Percentiles rank a stretch among this genome's conserved stretches.
phyloP scores from a whole-genome alignment of 2,113 vertebrate genomes.

The Pterophyllum scalare region DNA sequence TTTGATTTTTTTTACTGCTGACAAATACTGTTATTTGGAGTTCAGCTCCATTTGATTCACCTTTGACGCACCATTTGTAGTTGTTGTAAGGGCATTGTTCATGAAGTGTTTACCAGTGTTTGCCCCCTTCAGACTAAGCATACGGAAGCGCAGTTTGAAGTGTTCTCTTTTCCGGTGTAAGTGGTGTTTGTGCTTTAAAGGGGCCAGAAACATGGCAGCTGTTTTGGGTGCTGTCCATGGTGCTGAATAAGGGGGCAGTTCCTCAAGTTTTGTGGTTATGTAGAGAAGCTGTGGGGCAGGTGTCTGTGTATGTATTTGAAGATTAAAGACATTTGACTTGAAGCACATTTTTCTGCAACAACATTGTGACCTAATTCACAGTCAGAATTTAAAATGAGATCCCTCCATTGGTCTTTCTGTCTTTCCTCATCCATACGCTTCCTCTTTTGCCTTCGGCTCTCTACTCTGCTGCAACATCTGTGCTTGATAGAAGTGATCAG shows the following conservation, averaged over 20 bases:
- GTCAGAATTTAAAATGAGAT: neutral
- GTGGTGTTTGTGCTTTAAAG: conserved; percentile 10
- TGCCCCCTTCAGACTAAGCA: neutral
- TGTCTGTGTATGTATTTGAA: neutral
- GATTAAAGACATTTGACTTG: neutral
- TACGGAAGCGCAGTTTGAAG: conserved; percentile 1
- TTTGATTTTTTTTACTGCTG: neutral
- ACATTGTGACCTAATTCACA: conserved; percentile 14
- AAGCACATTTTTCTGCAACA: neutral
- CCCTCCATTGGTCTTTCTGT: neutral
- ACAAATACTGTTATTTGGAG: neutral
- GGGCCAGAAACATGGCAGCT: neutral
- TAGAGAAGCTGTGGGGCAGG: neutral
- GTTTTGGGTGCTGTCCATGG: conserved; percentile 41
- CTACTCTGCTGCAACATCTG: neutral
- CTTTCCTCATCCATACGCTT: neutral
- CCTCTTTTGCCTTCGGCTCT: neutral
- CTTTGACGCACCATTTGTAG: neutral
- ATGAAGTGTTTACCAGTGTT: conserved; percentile 18
- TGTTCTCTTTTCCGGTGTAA: neutral
- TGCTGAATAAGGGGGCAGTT: conserved; percentile 39
- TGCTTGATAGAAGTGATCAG: neutral
- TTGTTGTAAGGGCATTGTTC: neutral
- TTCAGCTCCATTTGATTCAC: neutral
- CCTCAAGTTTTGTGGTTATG: neutral